Percentiles rank a stretch among this genome's conserved stretches.
phyloP scores from a whole-genome alignment of 2,797 vertebrate species.

The Cryptoprocta ferox region DNA sequence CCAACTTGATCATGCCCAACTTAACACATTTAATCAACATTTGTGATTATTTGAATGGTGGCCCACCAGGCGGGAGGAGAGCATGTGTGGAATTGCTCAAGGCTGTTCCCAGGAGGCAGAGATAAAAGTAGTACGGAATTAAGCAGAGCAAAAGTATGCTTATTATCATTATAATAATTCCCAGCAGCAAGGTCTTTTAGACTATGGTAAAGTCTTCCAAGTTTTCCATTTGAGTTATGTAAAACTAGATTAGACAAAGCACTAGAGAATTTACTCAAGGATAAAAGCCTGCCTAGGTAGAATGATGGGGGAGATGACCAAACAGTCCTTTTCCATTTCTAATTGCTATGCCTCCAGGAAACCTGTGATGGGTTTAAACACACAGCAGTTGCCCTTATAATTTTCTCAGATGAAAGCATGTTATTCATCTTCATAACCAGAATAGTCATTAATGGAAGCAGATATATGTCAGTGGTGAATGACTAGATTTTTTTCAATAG shows the following conservation, averaged over 20 bases:
- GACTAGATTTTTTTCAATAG: slow-evolving; percentile 40
- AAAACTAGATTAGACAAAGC: slow-evolving; percentile 62
- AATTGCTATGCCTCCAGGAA: slow-evolving; percentile 14
- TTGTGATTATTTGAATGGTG: neutral
- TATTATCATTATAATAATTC: slow-evolving; percentile 67
- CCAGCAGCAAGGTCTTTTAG: slow-evolving; percentile 60
- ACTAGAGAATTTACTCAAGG: slow-evolving; percentile 52
- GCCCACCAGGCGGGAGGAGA: neutral
- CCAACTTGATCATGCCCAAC: too few species aligned
- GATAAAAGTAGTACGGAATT: slow-evolving; percentile 59
- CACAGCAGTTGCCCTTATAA: neutral
- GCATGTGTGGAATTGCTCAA: neutral
- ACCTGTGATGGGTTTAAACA: slow-evolving; percentile 5
- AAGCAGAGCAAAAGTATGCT: slow-evolving; percentile 18
- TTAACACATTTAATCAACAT: neutral
- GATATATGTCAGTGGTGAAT: slow-evolving; percentile 2
- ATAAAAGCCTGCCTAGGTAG: neutral
- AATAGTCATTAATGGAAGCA: slow-evolving; percentile 28
- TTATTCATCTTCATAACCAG: slow-evolving; percentile 58
- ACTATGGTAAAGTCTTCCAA: slow-evolving; percentile 47
- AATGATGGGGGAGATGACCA: neutral
- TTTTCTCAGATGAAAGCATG: slow-evolving; percentile 58
- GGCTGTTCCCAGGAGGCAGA: neutral
- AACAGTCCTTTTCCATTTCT: neutral
- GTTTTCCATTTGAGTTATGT: slow-evolving; percentile 59